These are phyloP conservation scores for Petrolisthes manimaculis DNA, from an alignment of 2,888 invertebrate genomes.

Conservation along the genomic window DNA sequence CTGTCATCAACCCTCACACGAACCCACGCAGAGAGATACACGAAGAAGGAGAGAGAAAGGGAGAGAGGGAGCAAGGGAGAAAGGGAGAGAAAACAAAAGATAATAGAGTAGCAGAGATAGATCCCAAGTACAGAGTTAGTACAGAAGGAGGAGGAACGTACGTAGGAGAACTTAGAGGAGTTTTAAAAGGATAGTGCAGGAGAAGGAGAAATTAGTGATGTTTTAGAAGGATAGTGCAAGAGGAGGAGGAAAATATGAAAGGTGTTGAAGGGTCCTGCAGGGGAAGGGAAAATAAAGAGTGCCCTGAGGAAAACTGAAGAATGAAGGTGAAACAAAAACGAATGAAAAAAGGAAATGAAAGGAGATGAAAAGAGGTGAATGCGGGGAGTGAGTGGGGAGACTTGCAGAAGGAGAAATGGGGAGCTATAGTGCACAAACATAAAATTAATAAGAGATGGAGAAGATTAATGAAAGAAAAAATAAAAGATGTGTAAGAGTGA, in stretches of 20 bases:
- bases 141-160: background rate
- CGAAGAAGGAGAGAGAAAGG: conserved; percentile 14
- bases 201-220: background rate
- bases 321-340: too few species aligned
- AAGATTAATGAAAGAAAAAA: too few species aligned
- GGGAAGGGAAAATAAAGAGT: background rate
- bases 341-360: too few species aligned
- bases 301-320: too few species aligned
- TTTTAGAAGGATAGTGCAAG: background rate
- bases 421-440: too few species aligned
- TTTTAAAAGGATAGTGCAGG: background rate
- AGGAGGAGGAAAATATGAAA: background rate
- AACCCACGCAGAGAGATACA: background rate
- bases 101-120: background rate
- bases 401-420: too few species aligned
- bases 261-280: background rate
- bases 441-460: too few species aligned
- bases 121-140: background rate
- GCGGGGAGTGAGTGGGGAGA: too few species aligned
- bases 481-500: too few species aligned
- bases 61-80: background rate
- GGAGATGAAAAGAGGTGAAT: too few species aligned
- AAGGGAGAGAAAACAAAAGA: conserved; percentile 8
- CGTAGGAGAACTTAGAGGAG: background rate
- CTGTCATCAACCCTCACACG: background rate